Evolutionary conservation across 2,888 invertebrate genomes (phyloP).

Genomic region (Mimas tiliae): DNA sequence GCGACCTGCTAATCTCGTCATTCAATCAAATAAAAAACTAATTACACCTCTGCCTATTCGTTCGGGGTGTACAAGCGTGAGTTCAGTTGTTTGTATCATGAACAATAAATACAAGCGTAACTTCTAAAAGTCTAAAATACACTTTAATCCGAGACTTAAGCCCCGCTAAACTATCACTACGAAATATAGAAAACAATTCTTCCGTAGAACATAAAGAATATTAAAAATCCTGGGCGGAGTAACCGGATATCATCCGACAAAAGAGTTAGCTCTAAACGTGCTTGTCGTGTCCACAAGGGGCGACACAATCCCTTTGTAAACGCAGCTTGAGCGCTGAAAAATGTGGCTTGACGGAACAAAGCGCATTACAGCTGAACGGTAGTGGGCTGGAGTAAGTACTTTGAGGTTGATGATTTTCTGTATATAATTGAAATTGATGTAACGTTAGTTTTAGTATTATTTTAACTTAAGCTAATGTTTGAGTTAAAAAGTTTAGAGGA

Average conservation of each 20-base stretch:
- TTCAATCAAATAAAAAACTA: no score
- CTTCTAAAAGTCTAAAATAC: no score
- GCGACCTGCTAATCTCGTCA: no score
- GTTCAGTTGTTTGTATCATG: no score
- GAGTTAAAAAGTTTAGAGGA: no score
- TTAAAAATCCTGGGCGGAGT: background rate
- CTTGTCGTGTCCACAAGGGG: background rate
- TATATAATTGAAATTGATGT: background rate
- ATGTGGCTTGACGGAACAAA: slow-evolving; percentile 15
- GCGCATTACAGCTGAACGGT: slow-evolving; percentile 7
- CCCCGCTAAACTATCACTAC: no score
- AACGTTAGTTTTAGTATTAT: no score
- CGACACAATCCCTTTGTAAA: slow-evolving; percentile 9
- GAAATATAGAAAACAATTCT: background rate
- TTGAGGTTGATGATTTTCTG: background rate
- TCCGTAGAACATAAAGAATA: background rate
- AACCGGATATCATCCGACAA: background rate
- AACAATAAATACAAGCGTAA: no score
- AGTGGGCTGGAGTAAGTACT: background rate
- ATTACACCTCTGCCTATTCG: no score
- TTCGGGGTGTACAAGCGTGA: no score
- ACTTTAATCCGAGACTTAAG: no score
- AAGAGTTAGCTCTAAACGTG: slow-evolving; percentile 9
- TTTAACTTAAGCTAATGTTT: no score
- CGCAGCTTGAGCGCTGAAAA: background rate